Percentiles rank a stretch among this genome's conserved stretches.
Conservation (phyloP, 2,797 vertebrate genomes). For the Alosa sapidissima region DNA sequence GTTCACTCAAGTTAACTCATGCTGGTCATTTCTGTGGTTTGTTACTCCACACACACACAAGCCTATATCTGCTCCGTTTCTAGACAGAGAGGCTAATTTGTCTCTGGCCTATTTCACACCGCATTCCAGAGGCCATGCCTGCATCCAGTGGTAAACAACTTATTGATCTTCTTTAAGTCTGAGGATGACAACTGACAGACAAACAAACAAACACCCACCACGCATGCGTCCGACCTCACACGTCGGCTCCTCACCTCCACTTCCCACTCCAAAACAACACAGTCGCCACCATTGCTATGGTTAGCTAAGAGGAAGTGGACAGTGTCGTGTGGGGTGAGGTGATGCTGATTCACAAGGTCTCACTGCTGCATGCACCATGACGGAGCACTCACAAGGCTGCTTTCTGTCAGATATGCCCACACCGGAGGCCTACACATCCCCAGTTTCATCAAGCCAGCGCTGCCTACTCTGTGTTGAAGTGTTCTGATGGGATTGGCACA, state of each 20-base stretch:
- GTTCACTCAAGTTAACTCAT: not conserved
- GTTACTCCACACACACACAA: not conserved
- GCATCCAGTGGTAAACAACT: not conserved
- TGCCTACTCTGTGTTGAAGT: not conserved
- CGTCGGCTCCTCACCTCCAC: not conserved
- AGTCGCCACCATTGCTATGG: not conserved
- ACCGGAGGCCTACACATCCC: not conserved
- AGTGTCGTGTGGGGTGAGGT: not conserved
- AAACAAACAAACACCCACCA: not conserved
- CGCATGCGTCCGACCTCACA: not conserved
- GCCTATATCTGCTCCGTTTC: not conserved
- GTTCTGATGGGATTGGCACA: not conserved
- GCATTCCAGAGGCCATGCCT: not conserved
- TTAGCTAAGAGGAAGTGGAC: not conserved
- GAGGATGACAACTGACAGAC: not conserved
- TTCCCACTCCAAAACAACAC: not conserved
- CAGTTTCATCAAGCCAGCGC: not conserved
- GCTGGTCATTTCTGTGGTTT: not conserved
- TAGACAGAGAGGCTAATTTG: not conserved
- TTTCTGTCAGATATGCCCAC: not conserved
- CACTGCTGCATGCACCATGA: not conserved
- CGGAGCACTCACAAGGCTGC: not conserved
- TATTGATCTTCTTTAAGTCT: not conserved
- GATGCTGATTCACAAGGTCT: not conserved
- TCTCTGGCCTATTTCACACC: not conserved